Conservation (phyloP, 2,888 invertebrate genomes). For the Dryocosmus kuriphilus region DNA sequence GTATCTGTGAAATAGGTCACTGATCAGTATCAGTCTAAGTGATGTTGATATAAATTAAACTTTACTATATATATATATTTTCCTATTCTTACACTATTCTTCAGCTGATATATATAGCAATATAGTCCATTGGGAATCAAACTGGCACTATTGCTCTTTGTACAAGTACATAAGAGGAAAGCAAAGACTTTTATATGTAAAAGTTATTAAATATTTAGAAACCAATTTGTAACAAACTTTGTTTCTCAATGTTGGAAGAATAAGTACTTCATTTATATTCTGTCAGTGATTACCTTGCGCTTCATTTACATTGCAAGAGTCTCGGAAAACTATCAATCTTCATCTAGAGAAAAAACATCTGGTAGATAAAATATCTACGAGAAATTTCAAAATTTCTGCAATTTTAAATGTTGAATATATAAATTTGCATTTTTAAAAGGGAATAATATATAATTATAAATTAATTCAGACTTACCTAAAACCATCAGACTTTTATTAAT, state of each 20-base stretch:
- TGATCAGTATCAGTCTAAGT: background rate
- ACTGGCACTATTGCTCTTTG: too few relatives aligned
- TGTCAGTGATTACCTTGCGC: background rate
- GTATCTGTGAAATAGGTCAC: background rate
- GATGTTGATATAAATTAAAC: background rate
- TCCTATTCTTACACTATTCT: background rate
- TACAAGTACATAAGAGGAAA: too few relatives aligned
- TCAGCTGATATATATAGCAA: background rate
- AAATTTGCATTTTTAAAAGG: background rate
- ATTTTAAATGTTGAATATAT: too few relatives aligned
- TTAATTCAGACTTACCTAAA: conserved; percentile 82
- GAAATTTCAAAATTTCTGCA: too few relatives aligned
- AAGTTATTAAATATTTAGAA: background rate
- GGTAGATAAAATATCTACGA: too few relatives aligned
- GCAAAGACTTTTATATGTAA: background rate
- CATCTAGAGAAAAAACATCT: too few relatives aligned
- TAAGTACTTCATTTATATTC: background rate
- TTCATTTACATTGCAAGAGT: background rate
- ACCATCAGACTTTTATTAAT: conserved; percentile 98
- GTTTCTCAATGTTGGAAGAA: background rate
- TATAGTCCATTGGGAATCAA: too few relatives aligned
- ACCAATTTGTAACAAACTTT: background rate
- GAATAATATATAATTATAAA: background rate
- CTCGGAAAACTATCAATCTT: too few relatives aligned
- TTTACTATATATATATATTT: background rate